phyloP scores from a whole-genome alignment of 2,888 invertebrate genomes.

The Sinhomidia bicolor region DNA sequence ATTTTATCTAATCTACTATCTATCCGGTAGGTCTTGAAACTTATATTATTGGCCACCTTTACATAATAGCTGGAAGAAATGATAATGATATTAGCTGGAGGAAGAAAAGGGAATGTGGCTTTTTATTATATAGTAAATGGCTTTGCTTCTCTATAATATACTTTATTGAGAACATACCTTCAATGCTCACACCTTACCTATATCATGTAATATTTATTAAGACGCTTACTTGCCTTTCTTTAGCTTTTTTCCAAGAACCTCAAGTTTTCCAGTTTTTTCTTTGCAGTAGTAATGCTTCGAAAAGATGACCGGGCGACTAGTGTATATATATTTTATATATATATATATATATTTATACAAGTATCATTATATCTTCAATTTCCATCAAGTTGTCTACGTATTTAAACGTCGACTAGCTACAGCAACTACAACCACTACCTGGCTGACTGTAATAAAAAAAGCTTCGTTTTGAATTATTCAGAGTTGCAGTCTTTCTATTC shows the following conservation, averaged over 20 bases:
- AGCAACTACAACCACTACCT: too few species aligned
- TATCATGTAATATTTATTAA: conserved; percentile 26
- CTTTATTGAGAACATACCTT: neutral
- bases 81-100: conserved; percentile 19
- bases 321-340: neutral
- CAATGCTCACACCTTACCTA: neutral
- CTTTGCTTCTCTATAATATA: neutral
- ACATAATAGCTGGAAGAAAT: conserved; percentile 21
- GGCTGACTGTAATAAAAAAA: neutral
- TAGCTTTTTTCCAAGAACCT: neutral
- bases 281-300: too few species aligned
- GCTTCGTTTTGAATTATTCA: conserved; percentile 60
- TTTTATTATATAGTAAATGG: conserved; percentile 4
- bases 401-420: neutral
- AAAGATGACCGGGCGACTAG: neutral
- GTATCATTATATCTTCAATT: neutral
- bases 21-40: conserved; percentile 59
- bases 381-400: conserved; percentile 38
- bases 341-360: neutral
- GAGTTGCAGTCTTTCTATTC: conserved; percentile 10
- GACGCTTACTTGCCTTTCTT: conserved; percentile 18
- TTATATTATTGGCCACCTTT: conserved; percentile 26
- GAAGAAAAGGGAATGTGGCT: neutral
- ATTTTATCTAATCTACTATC: conserved; percentile 65
- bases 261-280: neutral